phyloP scores from a whole-genome alignment of 35 echinoderm and acorn worm species.

The Hemicentrotus pulcherrimus region DNA sequence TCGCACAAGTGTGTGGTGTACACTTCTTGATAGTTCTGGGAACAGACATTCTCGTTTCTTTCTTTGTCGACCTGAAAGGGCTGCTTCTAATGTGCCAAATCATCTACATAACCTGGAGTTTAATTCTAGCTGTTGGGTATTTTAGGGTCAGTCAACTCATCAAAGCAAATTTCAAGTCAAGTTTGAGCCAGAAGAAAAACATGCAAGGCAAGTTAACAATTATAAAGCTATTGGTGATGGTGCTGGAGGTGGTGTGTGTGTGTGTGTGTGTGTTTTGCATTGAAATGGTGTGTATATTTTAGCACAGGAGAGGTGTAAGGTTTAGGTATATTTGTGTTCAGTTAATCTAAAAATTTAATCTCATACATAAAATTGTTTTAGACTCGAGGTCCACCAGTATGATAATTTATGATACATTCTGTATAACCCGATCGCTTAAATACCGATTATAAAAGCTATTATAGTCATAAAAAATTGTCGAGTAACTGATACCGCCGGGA shows the following conservation, averaged over 20 bases:
- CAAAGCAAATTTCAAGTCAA: conserved; percentile 76
- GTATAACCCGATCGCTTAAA: too few species aligned
- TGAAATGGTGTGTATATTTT: too few species aligned
- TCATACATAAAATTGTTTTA: too few species aligned
- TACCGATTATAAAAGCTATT: too few species aligned
- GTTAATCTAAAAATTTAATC: too few species aligned
- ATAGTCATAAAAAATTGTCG: too few species aligned
- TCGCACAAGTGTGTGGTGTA: conserved; percentile 48
- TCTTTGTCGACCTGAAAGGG: conserved; percentile 60
- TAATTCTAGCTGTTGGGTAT: conserved; percentile 65
- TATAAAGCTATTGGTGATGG: background rate
- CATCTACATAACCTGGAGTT: conserved; percentile 87
- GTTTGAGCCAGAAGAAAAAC: conserved; percentile 52
- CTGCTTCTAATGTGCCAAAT: conserved; percentile 76
- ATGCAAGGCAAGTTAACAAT: conserved; percentile 46
- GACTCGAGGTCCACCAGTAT: too few species aligned
- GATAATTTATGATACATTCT: too few species aligned
- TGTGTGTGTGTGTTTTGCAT: background rate
- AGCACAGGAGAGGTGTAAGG: too few species aligned
- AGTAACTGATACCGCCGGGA: too few species aligned
- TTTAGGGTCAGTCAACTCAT: conserved; percentile 73
- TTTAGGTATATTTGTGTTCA: too few species aligned
- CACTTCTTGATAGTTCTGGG: conserved; percentile 82
- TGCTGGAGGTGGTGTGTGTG: background rate
- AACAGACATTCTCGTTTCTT: conserved; percentile 72